Base-by-base conservation (phyloP, 1,140 invertebrate genomes). In the Ceratina calcarata region DNA sequence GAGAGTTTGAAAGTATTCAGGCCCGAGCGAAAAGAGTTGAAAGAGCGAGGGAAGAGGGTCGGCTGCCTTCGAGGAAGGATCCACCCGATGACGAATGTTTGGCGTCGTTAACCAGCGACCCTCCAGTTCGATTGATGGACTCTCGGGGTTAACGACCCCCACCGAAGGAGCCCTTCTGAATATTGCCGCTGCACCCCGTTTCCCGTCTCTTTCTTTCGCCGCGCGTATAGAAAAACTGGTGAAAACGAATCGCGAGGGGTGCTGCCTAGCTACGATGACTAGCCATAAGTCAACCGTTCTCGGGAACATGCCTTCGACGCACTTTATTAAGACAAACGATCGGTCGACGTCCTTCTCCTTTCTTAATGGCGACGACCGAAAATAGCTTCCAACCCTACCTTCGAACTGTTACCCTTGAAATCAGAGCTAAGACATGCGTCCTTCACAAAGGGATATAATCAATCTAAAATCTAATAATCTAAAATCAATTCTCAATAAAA, bases 241-340 rank as follows among this genome's bases (percentile, higher is more conserved):
- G 20, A 20, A 51, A 73, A 81, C 67, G 24, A 51, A 55, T 60
- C 55, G 45, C 65, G 70, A 66, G 86, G 74, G 70, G 45, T 80
- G 72, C 49, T 49, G 7, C 3, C 61, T 69, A 27, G 64, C 58
- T 73, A 72, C 81, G 83, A 88, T 86, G 87, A 90, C 84, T 85
- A 78, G 80, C 76, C 86, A 90, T 89, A 88, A 89, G 83, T 87
- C 82, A 85, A 58, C 67, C 77, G 75, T 68, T 45, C 62, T 61
- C 66, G 64, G 57, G 62, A 87, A 72, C 77, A 45, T 80, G 86
- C 55, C 66, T 87, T 84, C 84, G 85, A 91, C 86, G 87, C 87
- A 87, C 77, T 91, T 91, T 92, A 91, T 92, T 91, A 91, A 91
- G 91, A 92, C 86, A 88, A 91, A 92, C 86, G 89, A 88, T 79